Base-by-base conservation (phyloP, 2,888 invertebrate genomes). In the Chrysodeixis includens region DNA sequence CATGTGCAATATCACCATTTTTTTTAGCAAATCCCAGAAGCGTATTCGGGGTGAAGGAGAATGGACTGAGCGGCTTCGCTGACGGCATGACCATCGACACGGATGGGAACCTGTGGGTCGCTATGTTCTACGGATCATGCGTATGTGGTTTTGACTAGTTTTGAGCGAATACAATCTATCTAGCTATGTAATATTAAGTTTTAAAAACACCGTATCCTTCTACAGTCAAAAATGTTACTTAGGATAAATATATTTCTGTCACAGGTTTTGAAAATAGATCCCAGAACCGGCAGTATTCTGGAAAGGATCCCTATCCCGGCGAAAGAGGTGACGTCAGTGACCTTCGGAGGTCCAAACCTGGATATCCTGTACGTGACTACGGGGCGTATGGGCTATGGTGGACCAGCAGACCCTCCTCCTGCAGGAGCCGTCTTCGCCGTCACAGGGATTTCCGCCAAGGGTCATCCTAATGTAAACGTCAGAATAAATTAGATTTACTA, bases 21-120 rank as follows among this genome's bases (percentile, higher is more conserved):
- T n/a, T n/a, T 6, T n/a, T 88, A 97, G 97, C 95, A 26, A 97
- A 96, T 83, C 95, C 96, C 2, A 93, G 94, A 68, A 89, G 93
- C 0, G 90, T 97, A 46, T 97, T 96, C 85, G 93, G 96, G 81
- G 95, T 96, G 80, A 89, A 90, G 16, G 90, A 92, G 1, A 90
- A 95, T 80, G 92, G 89, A 0, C 71, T 95, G 52, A 84, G 78
- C 0, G 94, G 94, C 56, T 93, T 96, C 76, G 96, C 96, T 56
- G 97, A 97, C 90, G 97, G 97, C 18, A 97, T 98, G 97, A 97
- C 97, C 69, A 97, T 97, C 62, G 98, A 98, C 90, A 95, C 95
- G 0, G 96, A 97, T 68, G 97, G 97, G 4, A 97, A 97, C 86
- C 92, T 98, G 7, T 98, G 98, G 97, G 96, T 98, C 52, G 97